A percentile compares a stretch with the other conserved stretches of the same genome.
Evolutionary conservation across 2,797 vertebrate species (phyloP).

Genomic region (Adrianichthys oophorus): DNA sequence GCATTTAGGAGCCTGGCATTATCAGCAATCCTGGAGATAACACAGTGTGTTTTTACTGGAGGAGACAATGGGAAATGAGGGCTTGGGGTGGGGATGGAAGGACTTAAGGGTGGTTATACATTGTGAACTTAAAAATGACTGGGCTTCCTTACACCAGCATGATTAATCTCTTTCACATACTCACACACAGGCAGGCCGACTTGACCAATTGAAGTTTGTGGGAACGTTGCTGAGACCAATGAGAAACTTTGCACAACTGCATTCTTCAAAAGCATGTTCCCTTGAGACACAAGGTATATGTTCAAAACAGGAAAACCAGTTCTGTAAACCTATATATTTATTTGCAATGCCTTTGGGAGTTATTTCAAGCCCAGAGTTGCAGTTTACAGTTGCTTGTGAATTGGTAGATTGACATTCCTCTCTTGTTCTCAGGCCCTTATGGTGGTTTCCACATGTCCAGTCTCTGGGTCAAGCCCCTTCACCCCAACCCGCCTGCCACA

Average conservation of each 20-base stretch:
- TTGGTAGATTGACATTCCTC: slow-evolving; percentile 65
- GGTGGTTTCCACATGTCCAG: slow-evolving; percentile 40
- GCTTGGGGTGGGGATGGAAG: slow-evolving; percentile 27
- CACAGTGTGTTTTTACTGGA: slow-evolving; percentile 74
- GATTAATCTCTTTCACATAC: slow-evolving; percentile 54
- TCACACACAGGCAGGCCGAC: slow-evolving; percentile 15
- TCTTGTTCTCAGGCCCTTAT: slow-evolving; percentile 72
- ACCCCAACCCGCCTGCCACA: slow-evolving; percentile 10
- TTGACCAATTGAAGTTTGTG: slow-evolving; percentile 63
- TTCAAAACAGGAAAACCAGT: slow-evolving; percentile 55
- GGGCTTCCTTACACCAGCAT: slow-evolving; percentile 59
- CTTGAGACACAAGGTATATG: slow-evolving; percentile 62
- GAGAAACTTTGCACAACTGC: slow-evolving; percentile 28
- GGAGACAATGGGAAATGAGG: slow-evolving; percentile 72
- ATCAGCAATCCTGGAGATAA: slow-evolving; percentile 69
- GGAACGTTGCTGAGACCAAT: slow-evolving; percentile 62
- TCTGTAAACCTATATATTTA: slow-evolving; percentile 61
- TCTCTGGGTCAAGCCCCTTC: slow-evolving; percentile 31
- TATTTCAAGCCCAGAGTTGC: slow-evolving; percentile 46
- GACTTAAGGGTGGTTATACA: slow-evolving; percentile 41
- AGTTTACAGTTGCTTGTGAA: slow-evolving; percentile 47
- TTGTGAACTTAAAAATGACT: slow-evolving; percentile 68
- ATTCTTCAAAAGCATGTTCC: slow-evolving; percentile 52
- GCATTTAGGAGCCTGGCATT: slow-evolving; percentile 54
- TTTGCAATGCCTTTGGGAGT: slow-evolving; percentile 50